A percentile compares a stretch with the other conserved stretches of the same genome.
phyloP scores from a whole-genome alignment of 2,113 vertebrate species.

The Baryphthengus martii region DNA sequence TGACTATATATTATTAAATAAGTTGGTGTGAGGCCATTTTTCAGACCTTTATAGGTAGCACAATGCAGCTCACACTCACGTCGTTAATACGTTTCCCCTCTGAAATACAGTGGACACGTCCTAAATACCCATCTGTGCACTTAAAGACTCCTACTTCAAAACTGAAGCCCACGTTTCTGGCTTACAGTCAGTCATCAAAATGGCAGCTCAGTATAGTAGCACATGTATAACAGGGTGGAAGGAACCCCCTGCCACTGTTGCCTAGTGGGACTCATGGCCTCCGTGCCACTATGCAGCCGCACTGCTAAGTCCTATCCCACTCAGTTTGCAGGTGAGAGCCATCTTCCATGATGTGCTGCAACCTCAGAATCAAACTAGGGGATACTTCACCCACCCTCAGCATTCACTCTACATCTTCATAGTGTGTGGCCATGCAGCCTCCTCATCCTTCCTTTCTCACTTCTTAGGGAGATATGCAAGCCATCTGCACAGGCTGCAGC shows the following conservation, averaged over 20 bases:
- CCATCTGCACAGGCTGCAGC: neutral
- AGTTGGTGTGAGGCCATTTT: accelerated
- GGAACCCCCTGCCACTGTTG: neutral
- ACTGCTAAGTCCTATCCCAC: neutral
- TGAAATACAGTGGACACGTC: neutral
- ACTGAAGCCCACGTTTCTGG: neutral
- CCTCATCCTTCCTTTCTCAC: neutral
- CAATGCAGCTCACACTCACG: accelerated
- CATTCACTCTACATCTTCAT: accelerated
- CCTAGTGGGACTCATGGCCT: accelerated
- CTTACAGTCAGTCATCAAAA: neutral
- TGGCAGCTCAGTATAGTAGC: neutral
- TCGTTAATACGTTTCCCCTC: neutral
- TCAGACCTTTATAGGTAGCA: neutral
- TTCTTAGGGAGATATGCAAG: neutral
- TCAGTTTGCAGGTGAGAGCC: neutral
- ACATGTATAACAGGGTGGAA: accelerated
- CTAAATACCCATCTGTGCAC: neutral
- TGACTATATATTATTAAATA: neutral
- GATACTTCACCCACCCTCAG: accelerated
- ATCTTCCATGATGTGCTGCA: neutral
- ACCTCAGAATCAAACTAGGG: neutral
- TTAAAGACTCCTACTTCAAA: neutral
- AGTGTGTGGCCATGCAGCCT: neutral
- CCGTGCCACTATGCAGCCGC: accelerated